Evolutionary conservation across 2,113 vertebrate genomes (phyloP), one percentile per base, ranked within the genome.

Genomic region (Hylia prasina): DNA sequence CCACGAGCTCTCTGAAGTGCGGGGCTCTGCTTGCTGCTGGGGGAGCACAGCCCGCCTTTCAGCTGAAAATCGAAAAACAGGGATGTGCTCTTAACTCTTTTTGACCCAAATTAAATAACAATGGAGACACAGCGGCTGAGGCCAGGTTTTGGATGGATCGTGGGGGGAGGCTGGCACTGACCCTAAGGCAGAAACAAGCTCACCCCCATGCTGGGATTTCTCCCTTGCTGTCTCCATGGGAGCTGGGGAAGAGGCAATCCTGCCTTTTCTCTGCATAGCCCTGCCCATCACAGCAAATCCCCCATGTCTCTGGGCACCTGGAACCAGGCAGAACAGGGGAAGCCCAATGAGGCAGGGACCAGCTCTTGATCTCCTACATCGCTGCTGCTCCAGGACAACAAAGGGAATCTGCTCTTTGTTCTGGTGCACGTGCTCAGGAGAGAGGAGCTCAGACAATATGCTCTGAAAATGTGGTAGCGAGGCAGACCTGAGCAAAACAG

Each of bases 331-430:
- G 53, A 90, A 11, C 76, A 31, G 44, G 40, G 56, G 40, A 12
- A 72, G 44, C 61, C 79, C 78, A 25, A 0, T 3, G 48, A 87
- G 71, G 21, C 68, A 54, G 91, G 58, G 63, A 31, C 20, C 2
- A 2, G 53, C 57, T 78, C 82, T 48, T 1, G 0, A 15, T 93
- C 61, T 61, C 0, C 0, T 47, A 6, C 19, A 6, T 61, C 0
- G 0, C 54, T 65, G 4, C 39, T 33, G 71, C 48, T 83, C 47
- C 0, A 1, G 72, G 64, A 56, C 64, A 91, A 85, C 87, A 90
- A 94, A 95, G 80, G 72, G 37, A 93, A 56, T 93, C 42, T 87
- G 47, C 75, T 91, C 94, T 93, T 90, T 93, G 84, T 96, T 94
- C 51, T 81, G 72, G 42, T 71, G 81, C 87, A 75, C 50, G 11